Evolutionary conservation across 1,140 invertebrate genomes (phyloP), one percentile per base, ranked within the genome.

Genomic region (Bombus balteatus): DNA sequence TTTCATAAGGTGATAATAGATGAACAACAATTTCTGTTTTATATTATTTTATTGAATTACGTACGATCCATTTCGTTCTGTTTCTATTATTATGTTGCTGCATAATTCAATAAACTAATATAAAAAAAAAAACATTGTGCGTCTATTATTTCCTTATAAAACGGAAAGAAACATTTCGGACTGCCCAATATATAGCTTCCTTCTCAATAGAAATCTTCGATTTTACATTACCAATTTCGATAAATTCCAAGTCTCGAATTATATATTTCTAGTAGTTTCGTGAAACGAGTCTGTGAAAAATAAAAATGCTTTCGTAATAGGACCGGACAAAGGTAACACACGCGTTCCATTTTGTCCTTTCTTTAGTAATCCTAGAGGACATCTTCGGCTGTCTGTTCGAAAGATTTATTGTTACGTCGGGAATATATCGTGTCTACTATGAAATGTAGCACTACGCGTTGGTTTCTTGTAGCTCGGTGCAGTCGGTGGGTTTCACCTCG

Each of bases 401-500:
- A 5, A 43, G 47, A 68, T 47, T 74, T 74, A 47, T 59, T 22
- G 28, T n/a, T 66, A 18, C 34, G 12, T n/a, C 28, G 53, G 25
- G 66, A 47, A 75, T 41, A 75, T n/a, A 62, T 62, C 25, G 57
- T 3, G 28, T 75, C 32, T 72, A 34, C 12, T 25, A 70, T 3
- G 41, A 43, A 18, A 79, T 53, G 32, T 32, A 59, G 53, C 66
- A 90, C 85, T 91, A 92, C 74, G 91, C 87, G 72, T 81, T 88
- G 10, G 75, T 65, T n/a, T 92, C 86, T 72, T 91, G 87, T 4
- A 76, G 85, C 41, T 93, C 93, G 32, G 92, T 83, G 59, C 96
- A 96, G 71, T 95, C 95, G 62, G 95, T 94, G 13, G 96, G 96
- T 82, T 95, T 95, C 28, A 96, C 91, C 87, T 96, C 96, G 87